These are phyloP conservation scores for Rhagonycha lutea DNA, from an alignment of 2,888 invertebrate species.

Conservation along the genomic window DNA sequence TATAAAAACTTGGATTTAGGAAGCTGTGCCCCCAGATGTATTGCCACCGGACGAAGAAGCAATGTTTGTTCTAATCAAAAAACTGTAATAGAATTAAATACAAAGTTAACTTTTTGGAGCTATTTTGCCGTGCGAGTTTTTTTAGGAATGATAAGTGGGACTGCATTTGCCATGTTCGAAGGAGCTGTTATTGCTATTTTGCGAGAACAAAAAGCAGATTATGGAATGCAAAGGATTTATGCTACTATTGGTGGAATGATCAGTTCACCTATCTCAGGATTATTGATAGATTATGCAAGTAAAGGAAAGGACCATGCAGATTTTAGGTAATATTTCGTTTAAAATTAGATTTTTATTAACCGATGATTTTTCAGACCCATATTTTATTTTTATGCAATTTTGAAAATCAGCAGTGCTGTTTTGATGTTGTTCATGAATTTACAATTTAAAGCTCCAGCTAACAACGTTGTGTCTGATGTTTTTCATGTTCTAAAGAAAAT, in stretches of 20 bases:
- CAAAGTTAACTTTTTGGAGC: slow-evolving; percentile 72
- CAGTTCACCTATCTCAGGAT: slow-evolving; percentile 75
- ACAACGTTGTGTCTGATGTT: slow-evolving; percentile 71
- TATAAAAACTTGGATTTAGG: slow-evolving; percentile 53
- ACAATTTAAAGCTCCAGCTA: slow-evolving; percentile 76
- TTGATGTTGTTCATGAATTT: slow-evolving; percentile 74
- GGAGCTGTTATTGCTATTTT: slow-evolving; percentile 78
- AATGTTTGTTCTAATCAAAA: slow-evolving; percentile 65
- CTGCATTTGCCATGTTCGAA: slow-evolving; percentile 80
- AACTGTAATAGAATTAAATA: slow-evolving; percentile 65
- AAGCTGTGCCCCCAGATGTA: slow-evolving; percentile 64
- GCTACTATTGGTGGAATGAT: slow-evolving; percentile 79
- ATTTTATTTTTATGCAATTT: slow-evolving; percentile 73
- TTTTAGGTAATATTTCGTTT: slow-evolving; percentile 62
- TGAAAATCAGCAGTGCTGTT: slow-evolving; percentile 69
- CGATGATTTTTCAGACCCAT: slow-evolving; percentile 65
- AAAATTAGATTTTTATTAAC: not conserved
- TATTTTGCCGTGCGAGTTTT: slow-evolving; percentile 68
- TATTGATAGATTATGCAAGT: slow-evolving; percentile 76
- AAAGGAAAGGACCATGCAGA: slow-evolving; percentile 71
- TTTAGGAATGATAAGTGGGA: slow-evolving; percentile 72
- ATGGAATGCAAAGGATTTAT: slow-evolving; percentile 76
- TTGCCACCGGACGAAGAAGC: slow-evolving; percentile 61
- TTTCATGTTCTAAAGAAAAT: slow-evolving; percentile 68
- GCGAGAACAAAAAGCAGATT: slow-evolving; percentile 75